Conservation (phyloP, 2,797 vertebrate genomes). For the Orientallactaga sibirica region DNA sequence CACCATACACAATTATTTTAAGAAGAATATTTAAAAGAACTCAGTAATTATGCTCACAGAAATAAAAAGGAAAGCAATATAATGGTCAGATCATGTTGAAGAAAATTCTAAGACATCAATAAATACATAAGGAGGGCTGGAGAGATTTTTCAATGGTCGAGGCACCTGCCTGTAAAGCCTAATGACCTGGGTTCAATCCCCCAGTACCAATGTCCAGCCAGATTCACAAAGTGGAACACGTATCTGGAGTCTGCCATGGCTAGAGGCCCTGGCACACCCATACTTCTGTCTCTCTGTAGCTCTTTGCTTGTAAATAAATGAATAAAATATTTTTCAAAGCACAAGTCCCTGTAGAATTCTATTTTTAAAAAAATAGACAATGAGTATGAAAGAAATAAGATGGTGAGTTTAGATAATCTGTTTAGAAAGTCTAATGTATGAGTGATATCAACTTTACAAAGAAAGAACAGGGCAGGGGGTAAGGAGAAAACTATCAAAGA, state of each 20-base stretch:
- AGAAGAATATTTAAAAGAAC: not conserved
- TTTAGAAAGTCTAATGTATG: not conserved
- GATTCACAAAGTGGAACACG: too few relatives aligned
- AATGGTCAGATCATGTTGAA: not conserved
- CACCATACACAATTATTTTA: not conserved
- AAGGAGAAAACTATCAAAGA: not conserved
- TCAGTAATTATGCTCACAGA: conserved; percentile 2
- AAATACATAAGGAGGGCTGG: too few relatives aligned
- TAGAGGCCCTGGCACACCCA: too few relatives aligned
- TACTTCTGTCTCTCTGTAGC: too few relatives aligned
- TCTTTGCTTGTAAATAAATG: too few relatives aligned
- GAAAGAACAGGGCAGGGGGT: not conserved
- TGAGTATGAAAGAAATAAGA: not conserved
- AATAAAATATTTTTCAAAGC: too few relatives aligned
- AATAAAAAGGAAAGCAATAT: not conserved
- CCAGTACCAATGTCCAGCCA: too few relatives aligned
- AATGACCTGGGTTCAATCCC: too few relatives aligned
- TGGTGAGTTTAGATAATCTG: not conserved
- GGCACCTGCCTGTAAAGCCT: too few relatives aligned
- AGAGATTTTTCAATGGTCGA: too few relatives aligned
- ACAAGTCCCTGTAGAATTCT: too few relatives aligned
- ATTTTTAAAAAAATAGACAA: not conserved
- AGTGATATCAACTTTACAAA: conserved; percentile 18
- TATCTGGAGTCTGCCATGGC: too few relatives aligned
- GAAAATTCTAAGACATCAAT: conserved; percentile 49